Percentiles rank a stretch among this genome's conserved stretches.
Conservation (phyloP, 1,140 invertebrate genomes). For the Drosophila nigrodunni region DNA sequence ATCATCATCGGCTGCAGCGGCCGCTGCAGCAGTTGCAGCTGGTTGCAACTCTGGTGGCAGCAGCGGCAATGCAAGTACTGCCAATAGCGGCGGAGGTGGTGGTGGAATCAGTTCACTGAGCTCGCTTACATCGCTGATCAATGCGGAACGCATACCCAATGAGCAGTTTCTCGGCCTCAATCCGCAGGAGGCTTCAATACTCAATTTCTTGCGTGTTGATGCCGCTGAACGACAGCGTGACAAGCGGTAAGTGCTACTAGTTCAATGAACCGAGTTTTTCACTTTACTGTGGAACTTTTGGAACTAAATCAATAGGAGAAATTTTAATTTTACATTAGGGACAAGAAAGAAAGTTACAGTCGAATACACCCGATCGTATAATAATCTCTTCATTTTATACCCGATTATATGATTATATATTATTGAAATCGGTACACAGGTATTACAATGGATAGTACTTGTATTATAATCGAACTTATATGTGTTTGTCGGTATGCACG, state of each 20-base stretch:
- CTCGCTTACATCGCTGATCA: slow-evolving; percentile 82
- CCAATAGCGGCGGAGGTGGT: background rate
- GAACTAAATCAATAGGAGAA: too few species aligned
- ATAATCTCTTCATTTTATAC: too few species aligned
- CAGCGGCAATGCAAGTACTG: slow-evolving; percentile 9
- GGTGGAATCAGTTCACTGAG: slow-evolving; percentile 77
- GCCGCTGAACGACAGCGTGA: slow-evolving; percentile 88
- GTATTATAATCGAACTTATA: too few species aligned
- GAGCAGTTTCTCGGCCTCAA: slow-evolving; percentile 84
- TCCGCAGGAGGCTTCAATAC: slow-evolving; percentile 87
- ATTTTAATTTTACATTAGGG: too few species aligned
- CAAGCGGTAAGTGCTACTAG: slow-evolving; percentile 78
- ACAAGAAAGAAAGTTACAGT: too few species aligned
- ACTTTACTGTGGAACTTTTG: too few species aligned
- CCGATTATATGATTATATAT: too few species aligned
- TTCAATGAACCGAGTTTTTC: background rate
- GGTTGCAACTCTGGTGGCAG: slow-evolving; percentile 31
- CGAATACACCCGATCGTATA: too few species aligned
- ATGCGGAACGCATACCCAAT: slow-evolving; percentile 83
- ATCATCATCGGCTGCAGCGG: slow-evolving; percentile 30
- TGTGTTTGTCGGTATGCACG: too few species aligned
- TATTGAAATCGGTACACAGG: too few species aligned
- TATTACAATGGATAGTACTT: too few species aligned
- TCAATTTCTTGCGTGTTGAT: slow-evolving; percentile 88
- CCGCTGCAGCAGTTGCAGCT: slow-evolving; percentile 25